Evolutionary conservation across 2,113 vertebrate species (phyloP), one percentile per base, ranked within the genome.

Genomic region (Cyphomyrus plagiostoma): DNA sequence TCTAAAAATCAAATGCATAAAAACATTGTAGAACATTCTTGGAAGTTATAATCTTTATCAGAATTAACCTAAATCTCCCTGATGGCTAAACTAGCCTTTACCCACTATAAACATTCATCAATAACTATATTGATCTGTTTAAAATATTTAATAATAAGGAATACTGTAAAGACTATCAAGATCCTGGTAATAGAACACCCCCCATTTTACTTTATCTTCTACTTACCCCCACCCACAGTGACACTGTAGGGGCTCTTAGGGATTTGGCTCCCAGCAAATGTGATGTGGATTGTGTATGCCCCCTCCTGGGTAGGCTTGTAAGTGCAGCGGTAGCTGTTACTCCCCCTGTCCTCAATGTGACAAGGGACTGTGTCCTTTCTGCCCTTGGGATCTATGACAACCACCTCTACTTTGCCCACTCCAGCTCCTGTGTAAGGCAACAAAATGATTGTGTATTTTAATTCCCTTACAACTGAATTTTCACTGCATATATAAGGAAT

Each of bases 241-340:
- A 98, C 97, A 0, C 92, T 95, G 94, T 97, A 98, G 53, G 98
- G 97, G 92, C 98, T 98, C 92, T 96, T 97, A 91, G 96, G 97
- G 93, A 98, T 97, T 90, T 95, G 97, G 0, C 94, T 94, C 0
- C 97, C 97, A 0, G 96, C 96, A 0, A 98, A 98, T 23, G 96
- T 97, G 93, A 98, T 93, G 42, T 95, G 96, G 91, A 98, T 94
- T 0, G 80, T 95, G 92, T 98, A 97, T 8, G 90, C 91, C 0
- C 98, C 98, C 94, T 98, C 97, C 91, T 91, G 91, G 17, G 92
- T 95, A 66, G 97, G 97, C 48, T 96, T 96, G 95, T 98, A 98
- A 92, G 95, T 96, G 90, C 97, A 98, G 89, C 96, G 96, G 89
- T 97, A 97, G 1, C 95, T 96, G 88, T 96, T 98, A 91, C 97